These are phyloP conservation scores for Platalea minor DNA, from an alignment of 2,797 vertebrate genomes.

Conservation along the genomic window DNA sequence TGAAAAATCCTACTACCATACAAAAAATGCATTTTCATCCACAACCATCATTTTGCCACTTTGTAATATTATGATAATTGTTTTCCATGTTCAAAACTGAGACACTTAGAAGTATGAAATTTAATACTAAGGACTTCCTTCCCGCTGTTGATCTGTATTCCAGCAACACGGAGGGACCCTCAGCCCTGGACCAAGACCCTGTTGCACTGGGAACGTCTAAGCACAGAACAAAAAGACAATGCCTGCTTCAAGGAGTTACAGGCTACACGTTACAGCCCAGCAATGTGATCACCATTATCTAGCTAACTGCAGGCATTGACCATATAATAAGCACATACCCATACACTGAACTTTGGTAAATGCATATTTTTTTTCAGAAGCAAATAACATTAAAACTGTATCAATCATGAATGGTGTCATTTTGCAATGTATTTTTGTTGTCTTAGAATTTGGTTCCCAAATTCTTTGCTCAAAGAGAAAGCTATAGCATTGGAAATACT, in stretches of 20 bases:
- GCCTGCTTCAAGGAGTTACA: neutral
- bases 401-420: neutral
- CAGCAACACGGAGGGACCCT: neutral
- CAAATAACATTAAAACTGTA: neutral
- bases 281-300: neutral
- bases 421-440: neutral
- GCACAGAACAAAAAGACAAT: neutral
- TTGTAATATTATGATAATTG: neutral
- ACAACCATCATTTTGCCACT: neutral
- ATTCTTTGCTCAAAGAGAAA: neutral
- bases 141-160: neutral
- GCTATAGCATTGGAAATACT: neutral
- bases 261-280: neutral
- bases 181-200: neutral
- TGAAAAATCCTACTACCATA: neutral
- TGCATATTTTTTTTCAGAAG: neutral
- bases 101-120: neutral
- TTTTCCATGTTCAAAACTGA: slow-evolving; percentile 15
- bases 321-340: neutral
- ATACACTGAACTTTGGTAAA: neutral
- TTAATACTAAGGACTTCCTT: neutral
- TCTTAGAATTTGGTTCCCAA: neutral
- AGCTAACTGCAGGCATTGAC: neutral
- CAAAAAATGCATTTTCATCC: neutral
- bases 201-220: neutral